Evolutionary conservation across 2,888 invertebrate species (phyloP), one percentile per base, ranked within the genome.

Genomic region (Stenodera caucasica): DNA sequence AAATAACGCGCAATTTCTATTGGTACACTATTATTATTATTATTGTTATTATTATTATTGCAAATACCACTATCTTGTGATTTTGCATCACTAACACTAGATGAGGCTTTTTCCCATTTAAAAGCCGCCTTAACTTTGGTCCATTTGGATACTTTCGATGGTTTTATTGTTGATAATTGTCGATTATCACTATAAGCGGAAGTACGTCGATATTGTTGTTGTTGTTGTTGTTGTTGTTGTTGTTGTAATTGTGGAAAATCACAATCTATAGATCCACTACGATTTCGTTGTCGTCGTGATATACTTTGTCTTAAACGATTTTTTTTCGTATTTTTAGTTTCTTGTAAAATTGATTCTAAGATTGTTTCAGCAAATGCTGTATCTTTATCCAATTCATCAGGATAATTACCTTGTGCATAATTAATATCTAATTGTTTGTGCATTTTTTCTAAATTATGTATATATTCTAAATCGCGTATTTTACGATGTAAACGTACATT

Each of bases 51-150:
- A n/a, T n/a, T n/a, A n/a, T n/a, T n/a, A n/a, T n/a, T n/a, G n/a
- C 82, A 81, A 51, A 81, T 76, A 11, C 81, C 81, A 73, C 82
- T 73, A 72, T 81, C 74, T 69, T 81, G 75, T 53, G 81, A 78
- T 72, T 82, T 81, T 55, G 80, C 76, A 58, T 78, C 78, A 55
- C 72, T 74, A 21, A 80, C 78, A 18, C 73, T 76, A 9, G 76
- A 72, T 8, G 79, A 80, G 0, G 91, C 91, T 69, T 89, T 88
- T 75, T 92, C 92, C 92, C 92, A 92, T 70, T 90, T 91, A 72
- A 93, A 91, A 12, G 94, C 94, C 50, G 92, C 92, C 78, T 94
- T 94, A 9, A 94, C 94, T 80, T 89, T 89, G 0, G 92, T 92
- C 94, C 94, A 94, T 75, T 94, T 94, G 0, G 93, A 92, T 53